A percentile compares a stretch with the other conserved stretches of the same genome.
Evolutionary conservation across 2,113 vertebrate genomes (phyloP).

Genomic region (Catharus bicknelli): DNA sequence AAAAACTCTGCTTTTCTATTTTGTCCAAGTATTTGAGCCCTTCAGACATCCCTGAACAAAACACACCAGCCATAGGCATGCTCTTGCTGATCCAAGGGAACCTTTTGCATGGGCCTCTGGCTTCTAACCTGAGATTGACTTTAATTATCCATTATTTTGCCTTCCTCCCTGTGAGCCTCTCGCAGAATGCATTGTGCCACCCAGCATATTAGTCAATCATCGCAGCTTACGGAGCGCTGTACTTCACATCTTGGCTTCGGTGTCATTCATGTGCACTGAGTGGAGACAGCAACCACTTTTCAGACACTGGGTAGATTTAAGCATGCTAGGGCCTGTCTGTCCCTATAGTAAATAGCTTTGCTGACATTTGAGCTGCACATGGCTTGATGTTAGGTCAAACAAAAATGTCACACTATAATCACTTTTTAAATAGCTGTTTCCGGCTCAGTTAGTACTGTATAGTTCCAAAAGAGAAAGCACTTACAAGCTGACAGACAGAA

Average conservation of each 20-base stretch:
- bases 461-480: conserved; percentile 58
- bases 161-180: conserved; percentile 16
- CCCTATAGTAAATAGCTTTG: conserved; percentile 1
- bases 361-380: conserved; percentile 15
- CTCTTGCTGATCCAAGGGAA: conserved; percentile 7
- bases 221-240: background rate
- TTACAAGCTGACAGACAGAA: conserved; percentile 59
- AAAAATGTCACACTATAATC: conserved; percentile 50
- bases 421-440: conserved; percentile 64
- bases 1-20: background rate
- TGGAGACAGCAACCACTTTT: background rate
- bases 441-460: conserved; percentile 57
- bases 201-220: conserved; percentile 43
- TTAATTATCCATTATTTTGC: conserved; percentile 40
- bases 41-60: background rate
- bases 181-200: conserved; percentile 28
- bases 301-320: background rate
- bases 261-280: conserved; percentile 7
- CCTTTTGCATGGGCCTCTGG: background rate
- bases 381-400: conserved; percentile 26
- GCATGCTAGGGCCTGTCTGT: conserved; percentile 5
- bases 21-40: background rate
- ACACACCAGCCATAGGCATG: background rate
- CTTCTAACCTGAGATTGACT: conserved; percentile 43
- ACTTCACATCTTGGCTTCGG: conserved; percentile 22